Evolutionary conservation across 2,113 vertebrate species (phyloP).

Genomic region (Marcusenius ussheri): DNA sequence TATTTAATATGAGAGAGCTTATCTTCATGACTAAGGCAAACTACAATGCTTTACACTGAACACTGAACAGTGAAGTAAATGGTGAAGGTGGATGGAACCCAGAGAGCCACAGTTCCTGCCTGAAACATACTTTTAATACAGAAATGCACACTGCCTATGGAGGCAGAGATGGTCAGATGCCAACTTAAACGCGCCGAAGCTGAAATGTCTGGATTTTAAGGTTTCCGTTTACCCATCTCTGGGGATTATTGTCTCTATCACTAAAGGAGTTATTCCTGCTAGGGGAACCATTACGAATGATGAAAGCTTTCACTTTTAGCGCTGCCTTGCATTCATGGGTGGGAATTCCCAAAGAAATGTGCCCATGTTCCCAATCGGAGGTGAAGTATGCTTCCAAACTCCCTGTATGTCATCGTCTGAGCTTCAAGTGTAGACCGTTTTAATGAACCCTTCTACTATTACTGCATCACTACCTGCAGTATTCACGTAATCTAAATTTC

Average conservation of each 20-base stretch:
- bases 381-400: background rate
- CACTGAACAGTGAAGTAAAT: background rate
- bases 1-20: background rate
- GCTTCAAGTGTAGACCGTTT: background rate
- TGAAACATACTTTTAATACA: background rate
- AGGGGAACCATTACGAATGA: slow-evolving; percentile 30
- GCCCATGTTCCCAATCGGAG: background rate
- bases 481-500: background rate
- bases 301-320: slow-evolving; percentile 30
- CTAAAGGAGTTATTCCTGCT: slow-evolving; percentile 37
- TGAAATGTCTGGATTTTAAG: slow-evolving; percentile 22
- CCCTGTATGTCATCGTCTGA: background rate
- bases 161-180: background rate
- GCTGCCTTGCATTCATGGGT: slow-evolving; percentile 36
- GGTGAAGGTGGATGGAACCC: background rate
- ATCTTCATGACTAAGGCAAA: background rate
- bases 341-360: background rate
- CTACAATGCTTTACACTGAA: background rate
- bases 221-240: slow-evolving; percentile 27
- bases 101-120: background rate
- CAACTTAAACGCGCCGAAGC: background rate
- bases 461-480: background rate
- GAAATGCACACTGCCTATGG: background rate
- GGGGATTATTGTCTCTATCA: slow-evolving; percentile 26
- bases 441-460: background rate